Base-by-base conservation (phyloP, 2,113 vertebrate species). In the Larimichthys polyactis region DNA sequence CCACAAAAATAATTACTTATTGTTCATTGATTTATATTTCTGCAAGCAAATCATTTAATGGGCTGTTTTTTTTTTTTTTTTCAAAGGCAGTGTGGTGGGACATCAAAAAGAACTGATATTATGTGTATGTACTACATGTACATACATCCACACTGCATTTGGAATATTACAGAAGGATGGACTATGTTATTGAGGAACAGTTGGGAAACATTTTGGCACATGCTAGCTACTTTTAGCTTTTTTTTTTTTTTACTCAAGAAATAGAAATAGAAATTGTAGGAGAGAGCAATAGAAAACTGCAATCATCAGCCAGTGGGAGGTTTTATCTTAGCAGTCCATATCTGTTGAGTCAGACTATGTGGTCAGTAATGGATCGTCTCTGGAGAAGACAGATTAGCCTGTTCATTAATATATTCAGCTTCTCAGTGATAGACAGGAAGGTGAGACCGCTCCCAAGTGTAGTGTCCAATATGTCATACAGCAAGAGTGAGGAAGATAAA, bases 381-480 rank as follows among this genome's bases (percentile, higher is more conserved):
- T 71, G 68, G 68, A 75, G 62, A 78, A 83, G 78, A 86, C 76
- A 81, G 78, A 90, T 87, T 88, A 82, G 71, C 68, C 55, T 49
- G 65, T 77, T 85, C 54, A 86, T 86, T 84, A 78, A 86, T 86
- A 58, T 79, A 71, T 84, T 81, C 71, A 79, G 60, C 27, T 78
- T 71, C 69, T 55, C 32, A 5, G 67, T 78, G 82, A 90, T 49
- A 59, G 84, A 83, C 82, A 74, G 84, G 79, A 71, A 78, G 71
- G 74, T 72, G 71, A 86, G 52, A 78, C 19, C 7, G 20, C 69
- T 80, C 46, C 60, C 0, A 14, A 54, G 62, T 55, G 77, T 63
- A 17, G 52, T 70, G 65, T 78, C 57, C 44, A 73, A 40, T 63
- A 70, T 69, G 75, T 85, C 80, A 83, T 77, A 51, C 70, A 81